These are phyloP conservation scores for Torymus auratus DNA, from an alignment of 2,888 invertebrate species.

Conservation along the genomic window DNA sequence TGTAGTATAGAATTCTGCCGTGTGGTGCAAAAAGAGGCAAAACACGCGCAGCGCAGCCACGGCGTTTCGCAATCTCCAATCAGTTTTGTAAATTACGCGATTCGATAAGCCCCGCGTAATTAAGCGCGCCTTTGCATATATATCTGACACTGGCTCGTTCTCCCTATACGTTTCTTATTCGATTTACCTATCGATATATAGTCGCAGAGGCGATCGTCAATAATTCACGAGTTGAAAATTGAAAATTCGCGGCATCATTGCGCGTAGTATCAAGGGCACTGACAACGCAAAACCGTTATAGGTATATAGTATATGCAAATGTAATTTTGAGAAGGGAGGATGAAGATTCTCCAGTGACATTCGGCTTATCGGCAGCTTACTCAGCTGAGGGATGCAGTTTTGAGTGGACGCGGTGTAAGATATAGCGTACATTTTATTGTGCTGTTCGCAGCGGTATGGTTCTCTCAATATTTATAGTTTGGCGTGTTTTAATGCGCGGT, in stretches of 20 bases:
- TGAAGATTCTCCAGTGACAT: constrained; percentile 49
- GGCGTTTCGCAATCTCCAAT: constrained; percentile 34
- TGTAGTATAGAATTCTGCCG: too few species aligned
- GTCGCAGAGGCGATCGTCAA: too few species aligned
- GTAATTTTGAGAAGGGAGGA: constrained; percentile 19
- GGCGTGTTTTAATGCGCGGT: background rate
- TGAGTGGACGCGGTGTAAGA: too few species aligned
- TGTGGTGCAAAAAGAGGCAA: too few species aligned
- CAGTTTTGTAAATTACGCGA: constrained; percentile 39
- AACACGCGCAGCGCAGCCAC: background rate
- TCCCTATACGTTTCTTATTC: background rate
- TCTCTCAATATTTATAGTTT: constrained; percentile 39
- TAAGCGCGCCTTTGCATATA: background rate
- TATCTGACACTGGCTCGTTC: background rate
- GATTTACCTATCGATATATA: too few species aligned
- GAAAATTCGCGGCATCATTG: too few species aligned
- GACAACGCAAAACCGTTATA: too few species aligned
- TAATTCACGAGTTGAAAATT: too few species aligned
- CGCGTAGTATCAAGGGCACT: too few species aligned
- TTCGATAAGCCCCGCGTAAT: constrained; percentile 34
- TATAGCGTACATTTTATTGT: background rate
- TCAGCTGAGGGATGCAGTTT: constrained; percentile 33
- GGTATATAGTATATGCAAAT: too few species aligned
- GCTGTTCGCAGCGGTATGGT: constrained; percentile 5
- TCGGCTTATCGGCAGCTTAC: constrained; percentile 49